Evolutionary conservation across 2,888 invertebrate species (phyloP), one percentile per base, ranked within the genome.

Genomic region (Thera obeliscata): DNA sequence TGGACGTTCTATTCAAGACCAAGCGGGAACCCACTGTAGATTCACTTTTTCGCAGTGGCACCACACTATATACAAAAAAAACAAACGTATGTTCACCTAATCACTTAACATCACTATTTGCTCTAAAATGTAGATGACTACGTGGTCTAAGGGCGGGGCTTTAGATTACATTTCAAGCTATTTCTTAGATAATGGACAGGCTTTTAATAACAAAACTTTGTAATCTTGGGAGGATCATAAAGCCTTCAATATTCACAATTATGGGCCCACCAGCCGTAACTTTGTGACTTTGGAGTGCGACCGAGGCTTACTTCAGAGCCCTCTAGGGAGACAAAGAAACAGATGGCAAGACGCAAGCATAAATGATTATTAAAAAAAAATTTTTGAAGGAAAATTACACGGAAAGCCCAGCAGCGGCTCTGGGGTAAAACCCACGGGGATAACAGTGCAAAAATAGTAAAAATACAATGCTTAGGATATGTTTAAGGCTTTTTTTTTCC

Each of bases 141-240:
- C 43, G 43, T 43, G 43, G 2, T 4, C 5, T 7, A 7, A 43
- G 43, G 43, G 12, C 48, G 8, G 36, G 2, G 9, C 41, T 52
- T 61, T 33, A 38, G 36, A 55, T 55, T 43, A 58, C 36, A 43
- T 22, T 50, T 52, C 48, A 58, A 38, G 8, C 22, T 43, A 41
- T 66, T 61, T 58, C 50, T 50, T 38, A 52, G 65, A 54, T 50
- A 52, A 61, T 56, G 43, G 50, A 52, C 50, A 61, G 56, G 35
- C 60, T 65, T 50, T 50, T 66, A 33, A 61, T 66, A 61, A 56
- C 56, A 60, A 54, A 65, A 65, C 52, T 61, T 66, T 61, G 61
- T 46, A 50, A 61, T 52, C 36, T 61, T 59, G 52, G 33, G 58
- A 6, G 41, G 33, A 54, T 48, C 64, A 54, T 64, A 61, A 66